Evolutionary conservation across 2,113 vertebrate species (phyloP).

Genomic region (Calidris pygmaea): DNA sequence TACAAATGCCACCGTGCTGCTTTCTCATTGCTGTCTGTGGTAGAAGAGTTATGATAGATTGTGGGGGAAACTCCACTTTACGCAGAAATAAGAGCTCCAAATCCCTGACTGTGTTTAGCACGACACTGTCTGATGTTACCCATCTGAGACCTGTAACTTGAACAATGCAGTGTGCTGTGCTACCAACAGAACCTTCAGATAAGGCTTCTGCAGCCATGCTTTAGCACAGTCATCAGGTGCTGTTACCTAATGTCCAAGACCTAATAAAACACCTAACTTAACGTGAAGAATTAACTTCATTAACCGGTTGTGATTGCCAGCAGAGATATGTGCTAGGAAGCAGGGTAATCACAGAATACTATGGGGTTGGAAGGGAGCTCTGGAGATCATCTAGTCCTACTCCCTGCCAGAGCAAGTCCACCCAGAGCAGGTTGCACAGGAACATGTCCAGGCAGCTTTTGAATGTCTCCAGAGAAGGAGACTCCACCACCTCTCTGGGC

Average conservation of each 20-base stretch:
- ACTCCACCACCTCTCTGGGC: too few relatives aligned
- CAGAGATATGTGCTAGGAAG: not conserved
- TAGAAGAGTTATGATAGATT: not conserved
- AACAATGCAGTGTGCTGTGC: not conserved
- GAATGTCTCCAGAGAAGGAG: too few relatives aligned
- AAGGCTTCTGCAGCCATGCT: not conserved
- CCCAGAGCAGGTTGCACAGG: too few relatives aligned
- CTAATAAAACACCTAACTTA: not conserved
- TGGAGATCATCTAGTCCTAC: too few relatives aligned
- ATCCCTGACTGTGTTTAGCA: not conserved
- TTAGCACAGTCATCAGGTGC: not conserved
- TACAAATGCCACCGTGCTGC: not conserved
- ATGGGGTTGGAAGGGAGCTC: too few relatives aligned
- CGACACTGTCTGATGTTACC: not conserved
- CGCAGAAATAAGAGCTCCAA: not conserved
- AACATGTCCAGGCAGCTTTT: too few relatives aligned
- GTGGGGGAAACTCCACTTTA: not conserved
- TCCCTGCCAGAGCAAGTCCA: too few relatives aligned
- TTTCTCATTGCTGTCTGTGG: not conserved
- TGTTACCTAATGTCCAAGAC: not conserved
- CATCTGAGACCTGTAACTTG: not conserved
- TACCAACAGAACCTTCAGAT: not conserved
- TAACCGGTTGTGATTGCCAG: not conserved
- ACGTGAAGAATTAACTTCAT: not conserved
- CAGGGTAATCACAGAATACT: not conserved